Evolutionary conservation across 2,888 invertebrate genomes (phyloP).

Genomic region (Ligdia adustata): DNA sequence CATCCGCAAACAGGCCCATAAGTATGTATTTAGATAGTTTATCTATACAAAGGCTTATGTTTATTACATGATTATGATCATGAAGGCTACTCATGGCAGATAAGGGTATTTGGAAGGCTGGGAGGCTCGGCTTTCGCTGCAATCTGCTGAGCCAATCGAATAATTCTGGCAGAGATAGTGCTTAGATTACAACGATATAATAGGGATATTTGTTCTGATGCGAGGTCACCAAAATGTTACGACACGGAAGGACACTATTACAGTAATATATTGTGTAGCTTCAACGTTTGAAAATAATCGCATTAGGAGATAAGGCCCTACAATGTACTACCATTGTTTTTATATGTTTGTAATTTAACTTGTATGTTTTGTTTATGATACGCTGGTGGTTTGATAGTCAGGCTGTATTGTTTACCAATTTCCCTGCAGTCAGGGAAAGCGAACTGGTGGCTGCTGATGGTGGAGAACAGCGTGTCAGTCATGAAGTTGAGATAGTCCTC

Average conservation of each 20-base stretch:
- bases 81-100: slow-evolving; percentile 23
- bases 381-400: no score
- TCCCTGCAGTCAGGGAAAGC: slow-evolving; percentile 98
- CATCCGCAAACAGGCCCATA: slow-evolving; percentile 6
- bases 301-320: no score
- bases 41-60: slow-evolving; percentile 15
- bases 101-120: slow-evolving; percentile 5
- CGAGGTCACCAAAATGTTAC: no score
- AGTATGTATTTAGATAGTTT: slow-evolving; percentile 20
- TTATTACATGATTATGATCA: slow-evolving; percentile 22
- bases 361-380: no score
- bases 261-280: no score
- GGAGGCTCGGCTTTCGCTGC: slow-evolving; percentile 23
- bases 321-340: no score
- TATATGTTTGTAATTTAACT: no score
- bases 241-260: no score
- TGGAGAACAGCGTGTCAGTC: slow-evolving; percentile 95
- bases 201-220: no score
- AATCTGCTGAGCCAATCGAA: slow-evolving; percentile 10
- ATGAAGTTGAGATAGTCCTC: slow-evolving; percentile 94
- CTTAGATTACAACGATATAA: no score
- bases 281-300: no score
- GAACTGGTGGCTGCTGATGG: slow-evolving; percentile 92
- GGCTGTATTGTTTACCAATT: slow-evolving; percentile 87
- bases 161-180: slow-evolving; percentile 2